Base-by-base conservation (phyloP, 2,113 vertebrate genomes). In the Otus sunia region DNA sequence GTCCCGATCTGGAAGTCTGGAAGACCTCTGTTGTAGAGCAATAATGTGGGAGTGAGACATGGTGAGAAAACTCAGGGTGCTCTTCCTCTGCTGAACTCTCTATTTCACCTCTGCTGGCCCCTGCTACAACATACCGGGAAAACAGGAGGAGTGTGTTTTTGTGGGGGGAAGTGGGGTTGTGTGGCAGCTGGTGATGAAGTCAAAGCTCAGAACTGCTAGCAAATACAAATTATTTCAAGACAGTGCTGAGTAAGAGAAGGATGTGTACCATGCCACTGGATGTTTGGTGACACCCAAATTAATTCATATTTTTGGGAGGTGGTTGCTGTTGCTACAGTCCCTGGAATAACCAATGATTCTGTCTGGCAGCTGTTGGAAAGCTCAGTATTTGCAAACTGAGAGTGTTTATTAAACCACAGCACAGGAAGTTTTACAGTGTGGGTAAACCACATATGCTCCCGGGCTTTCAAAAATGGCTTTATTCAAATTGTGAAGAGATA, bases 261-360 rank as follows among this genome's bases (percentile, higher is more conserved):
- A 32, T 34, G 27, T 43, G 22, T 34, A 43, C 32, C 11, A 2
- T 32, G 19, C 4, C 18, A 12, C 32, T 23, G 36, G 22, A 21
- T 43, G 25, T 56, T 64, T 32, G 62, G 22, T 25, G 63, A 58
- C 52, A 64, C 11, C 15, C 47, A 21, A n/a, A 47, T 21, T 22
- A 45, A 37, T n/a, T 64, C 5, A 4, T 60, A 7, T 4, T 22
- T 66, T 22, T 16, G 34, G 60, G 30, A 81, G 47, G n/a, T 21
- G n/a, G 60, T 30, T 55, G 72, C 39, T 52, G 23, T 53, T 56
- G 32, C 63, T 88, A 9, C 75, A 55, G 5, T 22, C 32, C 23
- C 3, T 6, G 6, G 13, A 71, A 34, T 11, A 43, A 37, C 6
- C 15, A 22, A 4, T 0, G 2, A 45, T 27, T 47, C 14, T 41